phyloP scores from a whole-genome alignment of 2,113 vertebrate genomes.

The Xiphorhynchus elegans region DNA sequence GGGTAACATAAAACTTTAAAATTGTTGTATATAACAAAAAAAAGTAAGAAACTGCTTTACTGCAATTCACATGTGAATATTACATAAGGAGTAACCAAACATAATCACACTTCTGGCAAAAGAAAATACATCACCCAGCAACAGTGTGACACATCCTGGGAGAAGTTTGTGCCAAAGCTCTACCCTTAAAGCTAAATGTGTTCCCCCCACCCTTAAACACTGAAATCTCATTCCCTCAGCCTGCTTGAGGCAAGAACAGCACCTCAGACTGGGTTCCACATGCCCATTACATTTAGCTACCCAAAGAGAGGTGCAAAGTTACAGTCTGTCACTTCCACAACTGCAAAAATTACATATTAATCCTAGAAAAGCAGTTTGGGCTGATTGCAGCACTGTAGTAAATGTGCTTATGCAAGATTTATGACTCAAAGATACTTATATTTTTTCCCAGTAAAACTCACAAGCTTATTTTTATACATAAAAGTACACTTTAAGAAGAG shows the following conservation, averaged over 20 bases:
- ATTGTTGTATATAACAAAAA: not conserved
- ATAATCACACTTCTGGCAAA: not conserved
- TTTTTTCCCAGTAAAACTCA: not conserved
- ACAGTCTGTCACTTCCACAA: not conserved
- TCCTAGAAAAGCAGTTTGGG: not conserved
- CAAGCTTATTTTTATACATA: not conserved
- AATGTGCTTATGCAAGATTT: not conserved
- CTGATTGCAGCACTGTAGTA: not conserved
- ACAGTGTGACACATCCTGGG: not conserved
- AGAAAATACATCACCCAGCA: constrained; percentile 6
- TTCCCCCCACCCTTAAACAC: not conserved
- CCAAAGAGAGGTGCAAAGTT: not conserved
- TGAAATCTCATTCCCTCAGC: not conserved
- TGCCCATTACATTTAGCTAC: not conserved
- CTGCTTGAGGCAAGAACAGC: not conserved
- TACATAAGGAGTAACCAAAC: constrained; percentile 11
- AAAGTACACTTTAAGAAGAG: not conserved
- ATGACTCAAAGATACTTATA: not conserved
- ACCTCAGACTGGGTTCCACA: not conserved
- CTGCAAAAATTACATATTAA: not conserved
- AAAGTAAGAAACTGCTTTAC: not conserved
- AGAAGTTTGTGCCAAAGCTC: constrained; percentile 4
- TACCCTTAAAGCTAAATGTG: not conserved
- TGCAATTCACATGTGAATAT: not conserved
- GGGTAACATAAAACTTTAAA: not conserved